Percentiles rank a stretch among this genome's conserved stretches.
Evolutionary conservation across 2,113 vertebrate genomes (phyloP).

Genomic region (Clarias gariepinus): DNA sequence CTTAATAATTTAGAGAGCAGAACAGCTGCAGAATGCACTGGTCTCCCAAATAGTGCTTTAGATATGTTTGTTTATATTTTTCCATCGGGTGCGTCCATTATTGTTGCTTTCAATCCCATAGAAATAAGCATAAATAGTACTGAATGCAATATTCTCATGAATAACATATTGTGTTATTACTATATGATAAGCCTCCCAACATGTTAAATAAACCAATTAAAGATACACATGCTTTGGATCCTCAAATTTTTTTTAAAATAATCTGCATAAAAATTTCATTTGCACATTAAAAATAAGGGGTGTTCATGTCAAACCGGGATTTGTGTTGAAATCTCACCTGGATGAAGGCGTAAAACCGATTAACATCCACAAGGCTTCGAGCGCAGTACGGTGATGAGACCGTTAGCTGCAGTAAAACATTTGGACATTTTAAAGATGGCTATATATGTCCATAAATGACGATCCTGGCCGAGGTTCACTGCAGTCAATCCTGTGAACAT

Average conservation of each 20-base stretch:
- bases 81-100: neutral
- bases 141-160: neutral
- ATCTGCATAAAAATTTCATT: neutral
- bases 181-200: neutral
- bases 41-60: neutral
- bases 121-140: neutral
- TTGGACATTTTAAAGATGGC: too few relatives aligned
- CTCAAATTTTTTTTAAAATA: too few relatives aligned
- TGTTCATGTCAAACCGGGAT: too few relatives aligned
- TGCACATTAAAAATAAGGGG: neutral
- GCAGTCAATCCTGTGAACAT: too few relatives aligned
- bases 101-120: neutral
- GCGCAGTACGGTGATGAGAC: too few relatives aligned
- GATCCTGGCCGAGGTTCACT: too few relatives aligned
- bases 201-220: neutral
- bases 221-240: neutral
- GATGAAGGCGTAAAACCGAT: too few relatives aligned
- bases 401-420: too few relatives aligned
- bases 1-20: neutral
- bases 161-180: neutral
- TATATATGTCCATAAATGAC: too few relatives aligned
- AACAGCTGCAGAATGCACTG: neutral
- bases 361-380: too few relatives aligned
- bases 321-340: too few relatives aligned
- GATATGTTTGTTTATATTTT: conserved; percentile 1